Evolutionary conservation across 2,888 invertebrate species (phyloP).

Genomic region (Pogonocherus hispidulus): DNA sequence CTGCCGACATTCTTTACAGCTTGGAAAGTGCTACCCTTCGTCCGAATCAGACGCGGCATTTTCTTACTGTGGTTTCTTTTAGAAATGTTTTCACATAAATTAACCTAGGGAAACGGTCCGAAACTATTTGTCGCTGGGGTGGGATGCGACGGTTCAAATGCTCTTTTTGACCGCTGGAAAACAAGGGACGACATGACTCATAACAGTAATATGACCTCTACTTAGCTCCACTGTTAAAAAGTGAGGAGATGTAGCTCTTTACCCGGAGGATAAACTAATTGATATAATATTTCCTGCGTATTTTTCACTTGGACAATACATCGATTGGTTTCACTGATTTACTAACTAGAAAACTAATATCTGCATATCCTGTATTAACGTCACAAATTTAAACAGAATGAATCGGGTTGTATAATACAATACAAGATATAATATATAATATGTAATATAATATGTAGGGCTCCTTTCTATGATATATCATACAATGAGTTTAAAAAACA

Average conservation of each 20-base stretch:
- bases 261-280: not conserved
- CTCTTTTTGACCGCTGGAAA: not conserved
- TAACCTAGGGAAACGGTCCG: not conserved
- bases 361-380: too few relatives aligned
- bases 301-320: not conserved
- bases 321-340: too few relatives aligned
- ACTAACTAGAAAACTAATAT: too few relatives aligned
- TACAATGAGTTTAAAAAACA: too few relatives aligned
- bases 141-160: not conserved
- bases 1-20: not conserved
- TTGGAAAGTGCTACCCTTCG: not conserved
- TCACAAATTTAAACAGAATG: too few relatives aligned
- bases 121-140: constrained; percentile 3
- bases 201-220: constrained; percentile 2
- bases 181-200: constrained; percentile 1
- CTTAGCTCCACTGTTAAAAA: not conserved
- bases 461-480: too few relatives aligned
- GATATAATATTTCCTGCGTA: not conserved
- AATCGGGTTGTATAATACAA: too few relatives aligned
- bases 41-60: not conserved
- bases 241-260: not conserved
- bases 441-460: too few relatives aligned
- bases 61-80: not conserved
- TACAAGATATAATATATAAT: too few relatives aligned
- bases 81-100: not conserved